Percentiles rank a stretch among this genome's conserved stretches.
These are phyloP conservation scores for Gorsachius goisagi DNA, from an alignment of 2,113 vertebrate genomes.

Conservation along the genomic window DNA sequence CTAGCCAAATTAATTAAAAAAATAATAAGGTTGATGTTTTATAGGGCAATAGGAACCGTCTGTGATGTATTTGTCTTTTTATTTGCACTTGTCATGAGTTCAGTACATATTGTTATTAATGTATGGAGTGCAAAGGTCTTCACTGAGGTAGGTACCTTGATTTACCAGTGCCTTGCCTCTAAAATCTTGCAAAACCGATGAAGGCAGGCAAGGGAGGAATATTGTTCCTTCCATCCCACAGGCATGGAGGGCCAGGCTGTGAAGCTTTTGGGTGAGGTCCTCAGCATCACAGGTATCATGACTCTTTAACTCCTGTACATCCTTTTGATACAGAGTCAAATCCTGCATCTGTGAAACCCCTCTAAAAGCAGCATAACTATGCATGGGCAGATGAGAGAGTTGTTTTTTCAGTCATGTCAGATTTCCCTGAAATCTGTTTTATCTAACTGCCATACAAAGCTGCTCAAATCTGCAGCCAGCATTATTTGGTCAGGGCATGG, in stretches of 20 bases:
- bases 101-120: not conserved
- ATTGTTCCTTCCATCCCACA: not conserved
- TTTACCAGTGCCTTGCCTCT: not conserved
- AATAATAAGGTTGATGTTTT: not conserved
- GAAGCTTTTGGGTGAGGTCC: not conserved
- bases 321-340: not conserved
- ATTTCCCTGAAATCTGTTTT: slow-evolving; percentile 11
- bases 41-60: not conserved
- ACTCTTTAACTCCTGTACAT: not conserved
- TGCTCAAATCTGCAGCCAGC: not conserved
- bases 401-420: not conserved
- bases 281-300: not conserved
- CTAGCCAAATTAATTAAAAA: not conserved
- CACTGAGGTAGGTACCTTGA: not conserved
- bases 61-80: not conserved
- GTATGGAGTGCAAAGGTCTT: not conserved
- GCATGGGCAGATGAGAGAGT: not conserved
- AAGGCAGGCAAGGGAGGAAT: not conserved
- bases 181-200: not conserved
- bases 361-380: not conserved
- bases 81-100: not conserved
- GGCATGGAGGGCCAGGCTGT: not conserved
- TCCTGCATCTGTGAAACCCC: not conserved
- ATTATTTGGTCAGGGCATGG: not conserved
- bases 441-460: not conserved